These are phyloP conservation scores for Lepilemur ruficaudatus DNA, from an alignment of 2,797 vertebrate genomes.

Conservation along the genomic window DNA sequence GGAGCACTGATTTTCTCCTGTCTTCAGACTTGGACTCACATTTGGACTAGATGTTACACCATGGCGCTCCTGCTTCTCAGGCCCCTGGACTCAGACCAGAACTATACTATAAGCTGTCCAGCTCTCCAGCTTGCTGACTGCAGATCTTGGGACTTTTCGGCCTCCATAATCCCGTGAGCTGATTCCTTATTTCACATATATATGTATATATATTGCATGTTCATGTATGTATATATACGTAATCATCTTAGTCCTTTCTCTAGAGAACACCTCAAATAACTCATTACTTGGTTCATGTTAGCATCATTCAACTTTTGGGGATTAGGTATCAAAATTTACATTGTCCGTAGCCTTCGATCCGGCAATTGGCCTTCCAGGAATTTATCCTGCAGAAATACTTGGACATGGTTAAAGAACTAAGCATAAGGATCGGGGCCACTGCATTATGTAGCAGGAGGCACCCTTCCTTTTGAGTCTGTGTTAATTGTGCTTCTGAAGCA, in stretches of 20 bases:
- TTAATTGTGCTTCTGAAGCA: not conserved
- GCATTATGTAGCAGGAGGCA: not conserved
- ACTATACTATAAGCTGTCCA: not conserved
- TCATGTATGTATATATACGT: not conserved
- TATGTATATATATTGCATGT: not conserved
- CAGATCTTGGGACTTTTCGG: not conserved
- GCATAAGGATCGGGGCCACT: not conserved
- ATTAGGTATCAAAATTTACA: not conserved
- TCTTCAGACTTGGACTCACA: not conserved
- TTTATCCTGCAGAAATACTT: not conserved
- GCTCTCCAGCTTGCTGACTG: not conserved
- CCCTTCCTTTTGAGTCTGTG: not conserved
- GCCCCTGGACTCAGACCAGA: not conserved
- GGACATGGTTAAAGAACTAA: not conserved
- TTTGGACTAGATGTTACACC: not conserved
- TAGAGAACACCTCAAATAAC: not conserved
- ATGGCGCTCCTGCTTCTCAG: not conserved
- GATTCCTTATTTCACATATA: not conserved
- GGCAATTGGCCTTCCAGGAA: not conserved
- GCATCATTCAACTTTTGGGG: not conserved
- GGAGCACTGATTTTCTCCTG: not conserved
- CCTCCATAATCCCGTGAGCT: not conserved
- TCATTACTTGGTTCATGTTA: not conserved
- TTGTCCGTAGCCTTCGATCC: not conserved
- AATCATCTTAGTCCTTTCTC: not conserved